These are phyloP conservation scores for Sycophaga agraensis DNA, from an alignment of 1,140 invertebrate genomes.

Conservation along the genomic window DNA sequence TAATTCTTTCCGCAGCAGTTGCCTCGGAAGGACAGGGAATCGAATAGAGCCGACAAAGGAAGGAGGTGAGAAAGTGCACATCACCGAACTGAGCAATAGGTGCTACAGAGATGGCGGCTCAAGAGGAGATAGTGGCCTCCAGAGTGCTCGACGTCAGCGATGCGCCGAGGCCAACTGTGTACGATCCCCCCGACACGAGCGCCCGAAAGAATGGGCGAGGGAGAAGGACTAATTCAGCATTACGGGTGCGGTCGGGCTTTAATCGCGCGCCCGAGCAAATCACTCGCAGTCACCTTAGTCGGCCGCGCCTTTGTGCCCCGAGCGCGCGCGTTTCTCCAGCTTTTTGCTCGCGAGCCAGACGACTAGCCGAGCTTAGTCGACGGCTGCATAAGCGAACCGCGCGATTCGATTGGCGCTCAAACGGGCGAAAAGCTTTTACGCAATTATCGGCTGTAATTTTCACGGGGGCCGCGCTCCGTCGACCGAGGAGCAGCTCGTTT, in stretches of 20 bases:
- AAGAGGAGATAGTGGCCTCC: too few species aligned
- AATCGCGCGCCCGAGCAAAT: background rate
- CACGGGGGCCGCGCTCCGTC: too few species aligned
- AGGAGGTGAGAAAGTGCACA: background rate
- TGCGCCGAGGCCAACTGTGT: background rate
- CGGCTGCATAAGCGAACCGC: background rate
- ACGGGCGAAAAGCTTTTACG: background rate
- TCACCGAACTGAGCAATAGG: background rate
- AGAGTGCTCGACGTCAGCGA: too few species aligned
- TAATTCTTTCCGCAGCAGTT: too few species aligned
- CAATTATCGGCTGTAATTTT: background rate
- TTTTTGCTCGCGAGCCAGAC: background rate
- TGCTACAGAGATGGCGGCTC: background rate
- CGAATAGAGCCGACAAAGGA: background rate
- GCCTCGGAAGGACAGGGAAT: too few species aligned
- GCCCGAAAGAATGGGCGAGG: background rate
- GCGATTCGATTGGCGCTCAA: background rate
- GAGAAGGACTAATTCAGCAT: background rate
- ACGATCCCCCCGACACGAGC: background rate
- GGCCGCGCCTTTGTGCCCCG: background rate
- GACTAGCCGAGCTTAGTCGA: background rate
- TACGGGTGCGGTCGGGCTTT: background rate
- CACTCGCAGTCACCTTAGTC: too few species aligned
- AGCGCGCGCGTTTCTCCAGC: background rate
- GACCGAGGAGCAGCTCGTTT: background rate